phyloP scores from a whole-genome alignment of 1,140 invertebrate species.

The Alviniconcha marisindica region DNA sequence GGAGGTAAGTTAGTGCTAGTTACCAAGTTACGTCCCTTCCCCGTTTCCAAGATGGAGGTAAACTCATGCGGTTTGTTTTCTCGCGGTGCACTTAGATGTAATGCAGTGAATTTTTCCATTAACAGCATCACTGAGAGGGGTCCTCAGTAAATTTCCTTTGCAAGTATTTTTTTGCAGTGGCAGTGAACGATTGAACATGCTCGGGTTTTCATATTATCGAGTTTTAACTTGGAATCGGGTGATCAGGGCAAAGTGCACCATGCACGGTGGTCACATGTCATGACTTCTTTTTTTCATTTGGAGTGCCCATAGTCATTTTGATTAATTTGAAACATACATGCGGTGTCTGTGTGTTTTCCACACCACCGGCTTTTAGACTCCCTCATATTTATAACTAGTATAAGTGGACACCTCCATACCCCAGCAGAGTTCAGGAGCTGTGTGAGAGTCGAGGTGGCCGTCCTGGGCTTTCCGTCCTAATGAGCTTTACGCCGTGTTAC shows the following conservation, averaged over 20 bases:
- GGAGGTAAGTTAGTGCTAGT: neutral
- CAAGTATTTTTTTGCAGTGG: neutral
- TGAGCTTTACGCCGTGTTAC: no score
- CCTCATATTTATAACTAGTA: neutral
- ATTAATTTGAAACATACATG: neutral
- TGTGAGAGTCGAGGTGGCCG: no score
- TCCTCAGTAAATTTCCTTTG: neutral
- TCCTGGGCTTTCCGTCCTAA: no score
- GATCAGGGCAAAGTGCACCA: conserved; percentile 9
- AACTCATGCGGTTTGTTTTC: neutral
- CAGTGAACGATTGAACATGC: neutral
- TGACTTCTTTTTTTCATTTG: no score
- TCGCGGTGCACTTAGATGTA: neutral
- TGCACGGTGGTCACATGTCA: neutral
- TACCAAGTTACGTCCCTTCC: neutral
- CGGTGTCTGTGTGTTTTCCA: no score
- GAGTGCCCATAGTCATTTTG: neutral
- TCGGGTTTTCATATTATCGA: neutral
- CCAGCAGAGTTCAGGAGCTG: neutral
- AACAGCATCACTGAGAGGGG: neutral
- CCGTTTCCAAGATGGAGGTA: conserved; percentile 16
- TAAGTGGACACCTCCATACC: neutral
- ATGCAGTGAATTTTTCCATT: neutral
- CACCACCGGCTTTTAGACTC: neutral
- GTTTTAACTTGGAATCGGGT: neutral